Conservation (phyloP, 2,113 vertebrate genomes). For the Halichoerus grypus region DNA sequence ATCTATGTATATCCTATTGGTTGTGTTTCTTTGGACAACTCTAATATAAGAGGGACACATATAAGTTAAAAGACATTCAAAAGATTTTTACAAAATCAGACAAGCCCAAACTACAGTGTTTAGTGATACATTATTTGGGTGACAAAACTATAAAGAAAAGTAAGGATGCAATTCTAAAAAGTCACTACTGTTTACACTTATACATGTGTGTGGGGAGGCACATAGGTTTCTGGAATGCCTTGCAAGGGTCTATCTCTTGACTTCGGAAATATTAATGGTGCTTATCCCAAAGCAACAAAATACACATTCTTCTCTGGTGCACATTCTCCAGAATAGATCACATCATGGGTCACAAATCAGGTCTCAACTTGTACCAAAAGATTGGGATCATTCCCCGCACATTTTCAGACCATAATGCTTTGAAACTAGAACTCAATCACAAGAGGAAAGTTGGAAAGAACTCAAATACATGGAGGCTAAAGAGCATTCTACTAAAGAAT, state of each 20-base stretch:
- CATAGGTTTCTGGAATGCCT: neutral
- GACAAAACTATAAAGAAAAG: conserved; percentile 1
- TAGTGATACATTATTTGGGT: neutral
- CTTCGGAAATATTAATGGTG: neutral
- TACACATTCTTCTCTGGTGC: no score
- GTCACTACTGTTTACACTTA: neutral
- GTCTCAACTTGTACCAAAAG: no score
- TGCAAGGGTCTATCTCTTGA: neutral
- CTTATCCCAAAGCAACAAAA: neutral
- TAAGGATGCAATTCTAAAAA: neutral
- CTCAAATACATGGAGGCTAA: no score
- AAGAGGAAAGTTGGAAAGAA: no score
- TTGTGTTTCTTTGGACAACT: neutral
- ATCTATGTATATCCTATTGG: neutral
- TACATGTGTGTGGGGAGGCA: neutral
- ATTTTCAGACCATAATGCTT: no score
- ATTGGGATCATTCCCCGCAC: no score
- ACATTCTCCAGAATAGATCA: no score
- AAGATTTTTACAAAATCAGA: neutral
- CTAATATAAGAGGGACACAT: neutral
- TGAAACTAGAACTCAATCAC: no score
- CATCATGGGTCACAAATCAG: no score
- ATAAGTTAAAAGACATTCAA: neutral
- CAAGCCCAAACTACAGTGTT: neutral
- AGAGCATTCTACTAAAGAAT: no score